Evolutionary conservation across 2,113 vertebrate genomes (phyloP).

Genomic region (Takifugu flavidus): DNA sequence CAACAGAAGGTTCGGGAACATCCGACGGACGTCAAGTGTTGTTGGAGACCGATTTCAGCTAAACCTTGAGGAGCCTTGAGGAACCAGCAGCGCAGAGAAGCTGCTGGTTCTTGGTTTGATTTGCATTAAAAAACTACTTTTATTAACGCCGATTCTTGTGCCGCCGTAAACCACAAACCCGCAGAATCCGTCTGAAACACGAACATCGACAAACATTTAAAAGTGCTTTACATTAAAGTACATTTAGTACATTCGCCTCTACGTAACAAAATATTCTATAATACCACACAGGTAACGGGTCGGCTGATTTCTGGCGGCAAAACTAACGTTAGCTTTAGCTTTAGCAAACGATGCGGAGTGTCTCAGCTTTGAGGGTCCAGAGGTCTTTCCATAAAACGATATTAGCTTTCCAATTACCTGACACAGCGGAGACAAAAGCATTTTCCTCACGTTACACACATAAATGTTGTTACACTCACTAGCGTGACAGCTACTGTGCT

Average conservation of each 20-base stretch:
- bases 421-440: too few species aligned
- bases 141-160: constrained; percentile 25
- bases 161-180: constrained; percentile 23
- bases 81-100: constrained; percentile 37
- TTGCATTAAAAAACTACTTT: constrained; percentile 24
- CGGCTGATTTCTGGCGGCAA: constrained; percentile 43
- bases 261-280: constrained; percentile 49
- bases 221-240: constrained; percentile 75
- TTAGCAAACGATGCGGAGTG: constrained; percentile 38
- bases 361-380: constrained; percentile 13
- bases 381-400: background rate
- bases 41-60: too few species aligned
- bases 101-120: constrained; percentile 15
- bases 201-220: constrained; percentile 59
- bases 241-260: constrained; percentile 68
- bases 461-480: background rate
- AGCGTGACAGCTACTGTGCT: background rate
- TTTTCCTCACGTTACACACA: too few species aligned
- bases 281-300: constrained; percentile 50
- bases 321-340: constrained; percentile 33
- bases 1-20: constrained; percentile 30
- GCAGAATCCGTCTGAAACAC: constrained; percentile 36
- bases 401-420: too few species aligned
- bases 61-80: too few species aligned
- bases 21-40: constrained; percentile 25